Evolutionary conservation across 1,140 invertebrate genomes (phyloP), one percentile per base, ranked within the genome.

Genomic region (Drosophila lacteicornis): DNA sequence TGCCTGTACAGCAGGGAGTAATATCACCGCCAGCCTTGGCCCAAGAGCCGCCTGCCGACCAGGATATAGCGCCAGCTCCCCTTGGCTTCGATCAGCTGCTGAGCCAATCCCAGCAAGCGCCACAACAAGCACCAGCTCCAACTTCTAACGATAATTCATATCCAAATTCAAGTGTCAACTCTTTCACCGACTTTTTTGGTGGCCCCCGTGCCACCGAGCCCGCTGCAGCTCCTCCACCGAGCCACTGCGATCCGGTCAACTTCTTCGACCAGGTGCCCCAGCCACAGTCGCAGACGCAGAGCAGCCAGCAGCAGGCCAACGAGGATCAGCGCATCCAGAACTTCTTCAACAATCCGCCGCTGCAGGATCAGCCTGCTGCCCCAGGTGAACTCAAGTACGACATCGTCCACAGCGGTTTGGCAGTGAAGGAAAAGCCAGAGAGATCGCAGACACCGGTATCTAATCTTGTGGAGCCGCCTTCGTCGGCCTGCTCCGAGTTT

Each of bases 261-360:
- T 92, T 92, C 69, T 92, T 92, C 55, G 91, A 91, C 47, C 65
- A 87, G 33, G 84, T 91, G 25, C 62, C 67, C 7, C 50, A 55
- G 15, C 22, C 36, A 3, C 43, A 67, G 42, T 40, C 57, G 1
- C 58, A 67, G 42, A 43, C 57, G 0, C 58, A 69, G 33, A 62
- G 58, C 17, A 42, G 15, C n/a, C 77, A 68, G n/a, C 57, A 67
- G n/a, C 57, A 67, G 38, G 59, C 66, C 6, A 80, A 80, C 79
- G 91, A 92, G 58, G 87, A 92, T 76, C 90, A 92, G 50, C 90
- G 79, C 8, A 92, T 92, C 33, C 91, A 92, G 55, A 92, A 92
- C 78, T 93, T 93, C 49, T 93, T 93, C 55, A 93, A 93, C 55
- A 92, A 93, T 83, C 92, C 92, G 25, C 92, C 92, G 33, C 77